Percentiles rank a stretch among this genome's conserved stretches.
These are phyloP conservation scores for Elephantulus edwardii DNA, from an alignment of 2,113 vertebrate species.

Conservation along the genomic window DNA sequence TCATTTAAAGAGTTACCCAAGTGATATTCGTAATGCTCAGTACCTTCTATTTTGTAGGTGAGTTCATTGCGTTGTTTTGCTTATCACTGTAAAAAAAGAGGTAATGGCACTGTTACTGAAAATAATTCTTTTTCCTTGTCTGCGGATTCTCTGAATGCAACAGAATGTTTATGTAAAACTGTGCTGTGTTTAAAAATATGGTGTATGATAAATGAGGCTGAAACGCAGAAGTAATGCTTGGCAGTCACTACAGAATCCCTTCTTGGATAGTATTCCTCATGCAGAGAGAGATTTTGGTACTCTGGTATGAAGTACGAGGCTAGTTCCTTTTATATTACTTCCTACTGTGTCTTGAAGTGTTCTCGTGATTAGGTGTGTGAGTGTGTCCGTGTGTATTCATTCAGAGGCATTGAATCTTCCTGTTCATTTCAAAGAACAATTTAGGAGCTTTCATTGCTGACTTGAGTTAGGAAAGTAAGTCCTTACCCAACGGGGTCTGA, in stretches of 20 bases:
- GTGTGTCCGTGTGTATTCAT: background rate
- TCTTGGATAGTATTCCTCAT: background rate
- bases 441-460: background rate
- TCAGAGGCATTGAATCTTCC: background rate
- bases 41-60: background rate
- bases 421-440: conserved; percentile 30
- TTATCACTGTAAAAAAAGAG: conserved; percentile 13
- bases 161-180: background rate
- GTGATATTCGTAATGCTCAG: background rate
- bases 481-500: conserved; percentile 3
- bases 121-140: background rate
- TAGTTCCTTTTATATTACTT: background rate
- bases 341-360: background rate
- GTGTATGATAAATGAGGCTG: background rate
- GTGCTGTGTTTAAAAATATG: background rate
- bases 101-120: conserved; percentile 8
- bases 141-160: background rate
- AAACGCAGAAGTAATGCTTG: conserved; percentile 2
- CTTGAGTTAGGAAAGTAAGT: conserved; percentile 35
- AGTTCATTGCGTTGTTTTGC: conserved; percentile 30
- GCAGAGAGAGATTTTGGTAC: background rate
- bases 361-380: background rate
- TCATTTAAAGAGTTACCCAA: background rate
- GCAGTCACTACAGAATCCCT: background rate
- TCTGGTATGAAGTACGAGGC: background rate